Evolutionary conservation across 2,888 invertebrate genomes (phyloP).

Genomic region (Congeria kusceri): DNA sequence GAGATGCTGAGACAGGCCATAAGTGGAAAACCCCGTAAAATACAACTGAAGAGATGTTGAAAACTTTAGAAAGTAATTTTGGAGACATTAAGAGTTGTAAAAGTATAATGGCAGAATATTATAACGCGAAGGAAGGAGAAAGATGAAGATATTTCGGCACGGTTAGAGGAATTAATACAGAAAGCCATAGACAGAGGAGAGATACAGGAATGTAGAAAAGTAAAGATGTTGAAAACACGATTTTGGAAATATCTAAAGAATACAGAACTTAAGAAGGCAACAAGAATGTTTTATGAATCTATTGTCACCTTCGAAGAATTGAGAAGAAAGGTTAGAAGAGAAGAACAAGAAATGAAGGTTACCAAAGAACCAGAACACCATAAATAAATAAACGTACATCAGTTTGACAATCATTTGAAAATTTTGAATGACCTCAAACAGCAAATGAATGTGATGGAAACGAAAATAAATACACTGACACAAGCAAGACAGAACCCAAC

Average conservation of each 20-base stretch:
- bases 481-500: too few relatives aligned
- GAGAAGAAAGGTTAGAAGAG: slow-evolving; percentile 13
- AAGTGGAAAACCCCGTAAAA: too few relatives aligned
- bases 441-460: neutral
- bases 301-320: neutral
- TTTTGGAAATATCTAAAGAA: neutral
- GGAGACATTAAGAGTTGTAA: too few relatives aligned
- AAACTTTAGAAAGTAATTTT: slow-evolving; percentile 1
- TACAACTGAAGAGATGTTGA: too few relatives aligned
- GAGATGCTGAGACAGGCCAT: too few relatives aligned
- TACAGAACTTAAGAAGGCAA: slow-evolving; percentile 8
- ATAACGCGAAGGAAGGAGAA: neutral
- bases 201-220: neutral
- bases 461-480: neutral
- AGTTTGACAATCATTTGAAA: neutral
- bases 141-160: slow-evolving; percentile 6
- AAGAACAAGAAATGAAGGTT: slow-evolving; percentile 3
- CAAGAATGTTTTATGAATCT: slow-evolving; percentile 4
- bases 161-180: slow-evolving; percentile 6
- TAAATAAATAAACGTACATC: neutral
- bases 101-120: too few relatives aligned
- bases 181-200: neutral
- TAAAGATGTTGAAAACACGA: neutral
- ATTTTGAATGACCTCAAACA: neutral
- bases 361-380: neutral